Evolutionary conservation across 2,888 invertebrate species (phyloP).

Genomic region (Steromphala cineraria): DNA sequence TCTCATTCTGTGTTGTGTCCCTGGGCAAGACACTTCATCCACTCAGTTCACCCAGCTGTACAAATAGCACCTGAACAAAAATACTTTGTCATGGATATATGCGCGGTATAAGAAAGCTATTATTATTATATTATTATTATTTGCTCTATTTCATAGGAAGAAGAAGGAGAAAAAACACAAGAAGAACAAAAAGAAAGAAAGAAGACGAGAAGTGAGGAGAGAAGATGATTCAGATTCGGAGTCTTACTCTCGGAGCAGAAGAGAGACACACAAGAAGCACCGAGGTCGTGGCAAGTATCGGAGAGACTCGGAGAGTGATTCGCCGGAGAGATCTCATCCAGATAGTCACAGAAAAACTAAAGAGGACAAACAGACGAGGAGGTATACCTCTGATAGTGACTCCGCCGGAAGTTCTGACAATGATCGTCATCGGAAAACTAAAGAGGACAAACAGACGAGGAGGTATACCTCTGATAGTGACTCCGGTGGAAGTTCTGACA

Average conservation of each 20-base stretch:
- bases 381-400: not conserved
- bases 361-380: not conserved
- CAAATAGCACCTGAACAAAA: too few relatives aligned
- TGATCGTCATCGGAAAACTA: too few relatives aligned
- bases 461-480: not conserved
- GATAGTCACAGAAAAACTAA: not conserved
- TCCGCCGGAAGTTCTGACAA: too few relatives aligned
- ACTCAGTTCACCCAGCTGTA: too few relatives aligned
- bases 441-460: not conserved
- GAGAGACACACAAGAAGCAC: too few relatives aligned
- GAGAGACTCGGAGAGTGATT: too few relatives aligned
- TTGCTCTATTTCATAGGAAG: not conserved
- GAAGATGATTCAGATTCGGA: not conserved
- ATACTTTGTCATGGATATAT: too few relatives aligned
- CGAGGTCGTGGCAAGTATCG: too few relatives aligned
- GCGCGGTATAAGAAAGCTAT: too few relatives aligned
- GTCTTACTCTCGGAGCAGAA: not conserved
- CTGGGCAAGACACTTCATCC: too few relatives aligned
- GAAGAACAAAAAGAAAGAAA: slow-evolving; percentile 16
- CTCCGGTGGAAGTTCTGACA: not conserved
- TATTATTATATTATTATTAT: not conserved
- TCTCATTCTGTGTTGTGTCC: too few relatives aligned
- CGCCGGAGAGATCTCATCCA: too few relatives aligned
- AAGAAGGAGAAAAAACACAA: slow-evolving; percentile 21
- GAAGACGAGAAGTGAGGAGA: not conserved